Percentiles rank a stretch among this genome's conserved stretches.
These are phyloP conservation scores for Ptilodon capucinus DNA, from an alignment of 2,888 invertebrate genomes.

Conservation along the genomic window DNA sequence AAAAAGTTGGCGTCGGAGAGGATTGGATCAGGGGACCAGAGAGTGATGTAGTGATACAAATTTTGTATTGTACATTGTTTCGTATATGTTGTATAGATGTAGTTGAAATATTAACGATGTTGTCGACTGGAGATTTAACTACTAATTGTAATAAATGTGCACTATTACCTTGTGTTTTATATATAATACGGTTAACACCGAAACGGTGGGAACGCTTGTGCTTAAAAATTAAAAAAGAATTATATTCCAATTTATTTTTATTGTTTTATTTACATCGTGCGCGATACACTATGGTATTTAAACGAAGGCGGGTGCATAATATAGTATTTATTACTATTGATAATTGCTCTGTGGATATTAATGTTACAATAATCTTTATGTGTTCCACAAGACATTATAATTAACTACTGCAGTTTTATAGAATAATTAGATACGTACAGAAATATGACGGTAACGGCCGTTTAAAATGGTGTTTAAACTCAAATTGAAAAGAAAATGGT, in stretches of 20 bases:
- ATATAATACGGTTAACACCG: slow-evolving; percentile 44
- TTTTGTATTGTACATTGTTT: slow-evolving; percentile 42
- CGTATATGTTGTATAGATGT: slow-evolving; percentile 44
- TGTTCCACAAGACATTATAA: too few relatives aligned
- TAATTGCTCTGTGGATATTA: too few relatives aligned
- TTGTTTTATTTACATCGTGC: slow-evolving; percentile 45
- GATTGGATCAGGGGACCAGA: slow-evolving; percentile 63
- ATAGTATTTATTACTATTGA: too few relatives aligned
- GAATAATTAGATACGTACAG: too few relatives aligned
- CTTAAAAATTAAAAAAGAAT: slow-evolving; percentile 67
- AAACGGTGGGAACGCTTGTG: slow-evolving; percentile 67
- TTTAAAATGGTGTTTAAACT: too few relatives aligned
- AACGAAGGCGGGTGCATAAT: too few relatives aligned
- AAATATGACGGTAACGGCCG: too few relatives aligned
- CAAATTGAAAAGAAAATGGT: too few relatives aligned
- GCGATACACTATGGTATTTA: neutral
- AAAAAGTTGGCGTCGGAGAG: too few relatives aligned
- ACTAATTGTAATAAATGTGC: slow-evolving; percentile 59
- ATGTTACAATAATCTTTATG: too few relatives aligned
- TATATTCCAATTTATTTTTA: slow-evolving; percentile 58
- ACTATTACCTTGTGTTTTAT: slow-evolving; percentile 57
- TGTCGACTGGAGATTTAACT: slow-evolving; percentile 67
- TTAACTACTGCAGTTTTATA: too few relatives aligned
- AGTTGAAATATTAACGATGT: slow-evolving; percentile 53
- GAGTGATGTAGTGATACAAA: slow-evolving; percentile 46